These are phyloP conservation scores for Baronia brevicornis DNA, from an alignment of 2,888 invertebrate genomes.

Conservation along the genomic window DNA sequence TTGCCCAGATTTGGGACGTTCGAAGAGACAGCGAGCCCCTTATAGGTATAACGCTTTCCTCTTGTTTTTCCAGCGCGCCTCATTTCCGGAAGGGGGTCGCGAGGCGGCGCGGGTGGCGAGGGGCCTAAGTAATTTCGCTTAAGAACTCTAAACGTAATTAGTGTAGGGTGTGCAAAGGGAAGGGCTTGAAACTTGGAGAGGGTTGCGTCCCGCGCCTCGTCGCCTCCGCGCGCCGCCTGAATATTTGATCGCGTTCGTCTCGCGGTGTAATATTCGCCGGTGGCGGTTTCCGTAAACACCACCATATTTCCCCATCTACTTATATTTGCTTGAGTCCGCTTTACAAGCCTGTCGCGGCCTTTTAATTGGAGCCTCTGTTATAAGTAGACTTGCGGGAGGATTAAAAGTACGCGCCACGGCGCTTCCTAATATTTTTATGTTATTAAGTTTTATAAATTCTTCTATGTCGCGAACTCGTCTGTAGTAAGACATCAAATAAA, in stretches of 20 bases:
- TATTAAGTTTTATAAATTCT: constrained; percentile 60
- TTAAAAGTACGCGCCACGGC: constrained; percentile 66
- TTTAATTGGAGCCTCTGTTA: constrained; percentile 68
- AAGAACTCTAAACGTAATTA: constrained; percentile 83
- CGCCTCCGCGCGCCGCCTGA: constrained; percentile 60
- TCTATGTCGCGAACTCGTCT: constrained; percentile 53
- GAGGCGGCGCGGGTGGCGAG: constrained; percentile 61
- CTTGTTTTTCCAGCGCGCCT: constrained; percentile 74
- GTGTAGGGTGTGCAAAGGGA: constrained; percentile 78
- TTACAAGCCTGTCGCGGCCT: constrained; percentile 65
- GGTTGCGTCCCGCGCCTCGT: constrained; percentile 68
- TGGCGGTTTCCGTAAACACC: constrained; percentile 73
- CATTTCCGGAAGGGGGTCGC: constrained; percentile 69
- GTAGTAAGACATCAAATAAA: constrained; percentile 44
- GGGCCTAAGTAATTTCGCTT: constrained; percentile 81
- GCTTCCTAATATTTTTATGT: constrained; percentile 61
- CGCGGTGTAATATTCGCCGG: constrained; percentile 74
- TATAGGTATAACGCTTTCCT: constrained; percentile 66
- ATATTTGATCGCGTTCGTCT: constrained; percentile 73
- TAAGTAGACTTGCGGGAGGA: constrained; percentile 70
- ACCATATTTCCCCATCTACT: constrained; percentile 64
- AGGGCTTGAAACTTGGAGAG: constrained; percentile 78
- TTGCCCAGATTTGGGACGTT: constrained; percentile 72
- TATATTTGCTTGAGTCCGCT: constrained; percentile 59
- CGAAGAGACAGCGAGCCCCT: constrained; percentile 63